These are phyloP conservation scores for Brachyrhaphis roseni DNA, from an alignment of 2,797 vertebrate species.

Conservation along the genomic window DNA sequence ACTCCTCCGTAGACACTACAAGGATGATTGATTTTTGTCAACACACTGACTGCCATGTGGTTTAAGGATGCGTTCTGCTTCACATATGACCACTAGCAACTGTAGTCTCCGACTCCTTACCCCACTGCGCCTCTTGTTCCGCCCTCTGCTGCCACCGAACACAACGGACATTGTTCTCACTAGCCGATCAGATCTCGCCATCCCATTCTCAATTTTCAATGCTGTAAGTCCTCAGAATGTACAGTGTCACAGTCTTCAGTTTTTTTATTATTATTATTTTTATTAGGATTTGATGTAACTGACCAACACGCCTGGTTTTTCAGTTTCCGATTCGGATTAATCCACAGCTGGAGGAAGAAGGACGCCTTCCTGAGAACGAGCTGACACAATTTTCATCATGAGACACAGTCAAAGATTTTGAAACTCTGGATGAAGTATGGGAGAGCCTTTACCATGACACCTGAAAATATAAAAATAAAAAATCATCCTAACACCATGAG, in stretches of 20 bases:
- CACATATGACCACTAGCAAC: conserved; percentile 10
- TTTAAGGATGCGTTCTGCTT: conserved; percentile 2
- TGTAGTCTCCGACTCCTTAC: conserved; percentile 6
- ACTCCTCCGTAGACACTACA: conserved; percentile 19
- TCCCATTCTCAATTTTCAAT: conserved; percentile 26
- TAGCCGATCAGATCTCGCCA: conserved; percentile 34
- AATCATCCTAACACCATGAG: background rate
- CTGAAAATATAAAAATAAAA: background rate
- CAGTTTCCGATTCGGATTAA: background rate
- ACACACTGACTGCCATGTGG: background rate
- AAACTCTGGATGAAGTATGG: no score
- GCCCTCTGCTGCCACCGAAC: conserved; percentile 20
- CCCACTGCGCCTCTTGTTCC: background rate
- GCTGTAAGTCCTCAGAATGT: conserved; percentile 7
- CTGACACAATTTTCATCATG: no score
- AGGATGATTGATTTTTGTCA: conserved; percentile 30
- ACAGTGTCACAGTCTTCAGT: background rate
- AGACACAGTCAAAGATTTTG: no score
- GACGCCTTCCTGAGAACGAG: no score
- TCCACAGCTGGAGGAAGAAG: background rate
- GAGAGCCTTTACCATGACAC: background rate
- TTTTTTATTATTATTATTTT: background rate
- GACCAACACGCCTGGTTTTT: background rate
- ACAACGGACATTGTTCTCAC: conserved; percentile 53
- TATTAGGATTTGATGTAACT: background rate